Evolutionary conservation across 2,888 invertebrate species (phyloP), one percentile per base, ranked within the genome.

Genomic region (Lasioglossum oenotherae): DNA sequence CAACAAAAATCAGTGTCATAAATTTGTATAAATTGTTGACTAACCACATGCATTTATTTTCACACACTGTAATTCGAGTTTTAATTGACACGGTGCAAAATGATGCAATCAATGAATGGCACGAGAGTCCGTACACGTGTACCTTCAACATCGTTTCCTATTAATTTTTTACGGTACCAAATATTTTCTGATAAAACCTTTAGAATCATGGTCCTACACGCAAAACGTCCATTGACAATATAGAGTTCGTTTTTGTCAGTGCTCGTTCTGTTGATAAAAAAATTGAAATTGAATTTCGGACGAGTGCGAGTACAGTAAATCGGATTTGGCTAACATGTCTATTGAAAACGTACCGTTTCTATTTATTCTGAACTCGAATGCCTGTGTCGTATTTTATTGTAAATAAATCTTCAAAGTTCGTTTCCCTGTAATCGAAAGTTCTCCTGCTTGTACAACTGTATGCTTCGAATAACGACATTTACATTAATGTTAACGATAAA

Each of bases 311-410:
- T 31, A 64, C 60, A 16, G 27, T 14, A 14, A 64, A 64, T 31
- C 60, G 60, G 60, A 64, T 64, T 64, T 64, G 31, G 60, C 60
- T 64, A 64, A 64, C 60, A 16, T 64, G 27, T 64, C 60, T 64
- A 64, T 64, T 27, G 60, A 64, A 64, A 64, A 14, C 60, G 60
- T 14, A 31, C 27, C 60, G 27, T 64, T 64, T 31, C 60, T 64
- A 64, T 64, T 64, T 14, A 64, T 64, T 64, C 60, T 5, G 60
- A 16, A 64, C 60, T 64, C 27, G 27, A 16, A 64, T 27, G 27
- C 31, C 12, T 5, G 16, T 27, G 60, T 64, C 60, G 27, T 5
- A 64, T 64, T 27, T 64, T 27, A 14, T 64, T 64, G 27, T 64
- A 64, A 64, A 64, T 31, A 64, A 64, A 64, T 64, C 60, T 64